Evolutionary conservation across 2,113 vertebrate genomes (phyloP), one percentile per base, ranked within the genome.

Genomic region (Epinephelus cyanopodus): DNA sequence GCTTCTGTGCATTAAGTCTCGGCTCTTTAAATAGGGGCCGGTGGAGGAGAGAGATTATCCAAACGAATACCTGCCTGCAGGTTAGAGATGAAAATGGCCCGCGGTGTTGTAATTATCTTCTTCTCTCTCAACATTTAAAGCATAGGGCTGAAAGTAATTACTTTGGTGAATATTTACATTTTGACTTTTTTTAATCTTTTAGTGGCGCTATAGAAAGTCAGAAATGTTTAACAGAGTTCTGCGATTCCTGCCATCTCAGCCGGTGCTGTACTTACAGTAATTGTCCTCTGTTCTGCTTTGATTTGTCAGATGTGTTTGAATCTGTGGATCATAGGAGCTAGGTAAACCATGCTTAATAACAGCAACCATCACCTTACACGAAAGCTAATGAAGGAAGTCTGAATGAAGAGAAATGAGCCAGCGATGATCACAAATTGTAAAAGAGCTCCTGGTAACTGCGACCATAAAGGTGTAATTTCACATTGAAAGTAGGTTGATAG

Each of bases 91-190:
- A 50, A 70, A 79, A 50, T 68, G 12, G 21, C 47, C 71, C 77
- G 74, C n/a, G 0, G 19, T 21, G 23, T 74, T 82, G 45, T 80
- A 48, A 84, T 89, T 11, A 79, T 53, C 57, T 57, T 60, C 64
- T 45, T 50, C 74, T 76, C 37, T 75, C 48, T 78, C 52, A 37
- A 11, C 56, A 29, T 68, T 65, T 37, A 42, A 56, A 9, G 2
- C 53, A 58, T 8, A 21, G 27, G n/a, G 18, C 15, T 71, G 29
- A 47, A 67, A 48, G 50, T 72, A 74, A 79, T 66, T 82, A 25
- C 42, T 63, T 57, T 57, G 47, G 13, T n/a, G 66, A 82, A 82
- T 82, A 83, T 84, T 80, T 82, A 62, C 56, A 89, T 74, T 68
- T 65, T 50, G 9, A n/a, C 14, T 61, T 23, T 69, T 69, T 77